phyloP scores from a whole-genome alignment of 1,140 invertebrate species.

The Zaprionus nigranus region DNA sequence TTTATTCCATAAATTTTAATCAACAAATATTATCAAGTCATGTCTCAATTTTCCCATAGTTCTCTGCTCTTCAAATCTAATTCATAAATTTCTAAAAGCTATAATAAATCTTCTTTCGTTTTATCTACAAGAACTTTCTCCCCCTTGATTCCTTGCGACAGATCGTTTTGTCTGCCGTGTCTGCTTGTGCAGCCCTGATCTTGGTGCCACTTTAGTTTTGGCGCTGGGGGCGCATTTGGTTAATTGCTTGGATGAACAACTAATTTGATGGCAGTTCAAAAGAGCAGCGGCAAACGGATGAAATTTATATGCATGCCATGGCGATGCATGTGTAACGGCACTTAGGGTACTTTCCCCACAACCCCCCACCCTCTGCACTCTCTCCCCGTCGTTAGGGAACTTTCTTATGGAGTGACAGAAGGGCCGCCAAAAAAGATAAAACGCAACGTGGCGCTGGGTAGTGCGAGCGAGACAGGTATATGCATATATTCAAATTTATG shows the following conservation, averaged over 20 bases:
- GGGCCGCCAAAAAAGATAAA: conserved; percentile 66
- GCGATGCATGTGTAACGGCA: conserved; percentile 77
- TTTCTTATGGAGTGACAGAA: conserved; percentile 25
- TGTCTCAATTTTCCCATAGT: neutral
- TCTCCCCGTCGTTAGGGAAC: neutral
- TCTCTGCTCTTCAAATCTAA: neutral
- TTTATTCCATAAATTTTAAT: no score
- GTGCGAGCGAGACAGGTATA: conserved; percentile 2
- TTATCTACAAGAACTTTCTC: neutral
- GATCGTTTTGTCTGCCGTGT: neutral
- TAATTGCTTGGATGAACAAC: conserved; percentile 83
- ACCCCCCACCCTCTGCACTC: neutral
- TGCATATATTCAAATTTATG: conserved; percentile 71
- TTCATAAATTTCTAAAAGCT: neutral
- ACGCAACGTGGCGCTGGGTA: conserved; percentile 46
- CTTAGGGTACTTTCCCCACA: conserved; percentile 46
- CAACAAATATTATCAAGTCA: neutral
- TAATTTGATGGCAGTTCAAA: conserved; percentile 81
- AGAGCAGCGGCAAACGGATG: conserved; percentile 73
- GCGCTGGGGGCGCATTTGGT: conserved; percentile 58
- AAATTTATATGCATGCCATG: conserved; percentile 70
- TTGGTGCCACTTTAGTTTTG: conserved; percentile 22
- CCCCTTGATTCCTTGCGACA: neutral
- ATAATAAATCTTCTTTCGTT: neutral
- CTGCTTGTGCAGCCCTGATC: conserved; percentile 39